phyloP scores from a whole-genome alignment of 2,113 vertebrate species.

The Takifugu bimaculatus region DNA sequence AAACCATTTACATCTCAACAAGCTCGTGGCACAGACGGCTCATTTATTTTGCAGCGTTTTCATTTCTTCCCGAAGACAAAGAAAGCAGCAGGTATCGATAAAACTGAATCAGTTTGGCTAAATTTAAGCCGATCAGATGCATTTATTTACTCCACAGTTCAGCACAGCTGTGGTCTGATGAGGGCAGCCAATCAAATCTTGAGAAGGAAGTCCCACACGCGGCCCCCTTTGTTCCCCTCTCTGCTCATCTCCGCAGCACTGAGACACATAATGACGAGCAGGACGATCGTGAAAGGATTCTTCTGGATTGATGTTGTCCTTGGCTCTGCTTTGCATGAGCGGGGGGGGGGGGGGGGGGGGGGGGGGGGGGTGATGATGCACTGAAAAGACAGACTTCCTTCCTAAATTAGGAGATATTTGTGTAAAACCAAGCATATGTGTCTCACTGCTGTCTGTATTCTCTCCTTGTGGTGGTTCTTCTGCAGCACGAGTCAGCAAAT shows the following conservation, averaged over 20 bases:
- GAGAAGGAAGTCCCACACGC: constrained; percentile 55
- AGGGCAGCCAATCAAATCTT: constrained; percentile 55
- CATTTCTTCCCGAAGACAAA: not conserved
- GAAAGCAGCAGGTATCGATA: not conserved
- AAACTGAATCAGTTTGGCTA: constrained; percentile 4
- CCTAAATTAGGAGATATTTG: too few species aligned
- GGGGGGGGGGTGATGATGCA: too few species aligned
- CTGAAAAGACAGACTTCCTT: too few species aligned
- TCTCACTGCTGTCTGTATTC: too few species aligned
- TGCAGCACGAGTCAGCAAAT: constrained; percentile 33
- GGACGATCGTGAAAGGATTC: constrained; percentile 53
- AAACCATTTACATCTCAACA: constrained; percentile 5
- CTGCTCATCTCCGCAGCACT: constrained; percentile 46
- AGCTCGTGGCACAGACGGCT: not conserved
- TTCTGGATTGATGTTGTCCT: constrained; percentile 53
- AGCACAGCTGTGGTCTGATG: constrained; percentile 62
- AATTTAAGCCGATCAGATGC: constrained; percentile 29
- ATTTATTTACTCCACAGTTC: constrained; percentile 45
- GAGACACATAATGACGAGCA: constrained; percentile 56
- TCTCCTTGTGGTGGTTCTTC: constrained; percentile 19
- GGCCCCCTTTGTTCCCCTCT: constrained; percentile 56
- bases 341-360: too few species aligned
- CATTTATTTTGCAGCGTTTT: constrained; percentile 17
- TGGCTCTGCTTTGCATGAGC: not conserved
- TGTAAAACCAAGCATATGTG: too few species aligned